A percentile compares a stretch with the other conserved stretches of the same genome.
These are phyloP conservation scores for Pangasius mekongensis DNA, from an alignment of 2,797 vertebrate genomes.

Conservation along the genomic window DNA sequence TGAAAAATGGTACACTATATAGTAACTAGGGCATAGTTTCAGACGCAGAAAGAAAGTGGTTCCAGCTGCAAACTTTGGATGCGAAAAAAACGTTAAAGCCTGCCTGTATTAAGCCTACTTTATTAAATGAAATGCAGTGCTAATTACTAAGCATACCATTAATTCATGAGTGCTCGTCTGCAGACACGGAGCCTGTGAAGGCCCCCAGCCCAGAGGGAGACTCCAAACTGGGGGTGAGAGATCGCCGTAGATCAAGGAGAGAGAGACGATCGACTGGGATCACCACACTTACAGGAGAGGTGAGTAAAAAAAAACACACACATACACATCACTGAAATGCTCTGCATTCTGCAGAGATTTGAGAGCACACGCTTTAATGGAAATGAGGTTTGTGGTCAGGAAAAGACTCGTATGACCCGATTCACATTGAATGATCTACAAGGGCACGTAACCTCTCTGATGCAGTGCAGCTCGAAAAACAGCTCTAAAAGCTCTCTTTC, in stretches of 20 bases:
- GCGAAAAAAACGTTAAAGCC: not conserved
- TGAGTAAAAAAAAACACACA: conserved; percentile 46
- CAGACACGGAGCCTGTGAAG: conserved; percentile 72
- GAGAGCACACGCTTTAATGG: not conserved
- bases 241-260: conserved; percentile 69
- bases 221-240: conserved; percentile 65
- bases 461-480: not conserved
- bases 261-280: conserved; percentile 80
- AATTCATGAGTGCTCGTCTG: conserved; percentile 11
- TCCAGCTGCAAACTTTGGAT: not conserved
- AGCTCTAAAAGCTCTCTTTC: not conserved
- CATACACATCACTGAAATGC: not conserved
- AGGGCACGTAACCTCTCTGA: too few species aligned
- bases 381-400: conserved; percentile 12
- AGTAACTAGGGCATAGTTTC: not conserved
- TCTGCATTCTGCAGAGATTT: conserved; percentile 1
- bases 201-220: conserved; percentile 65
- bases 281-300: conserved; percentile 66
- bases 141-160: not conserved
- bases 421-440: not conserved
- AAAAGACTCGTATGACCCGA: not conserved
- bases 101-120: not conserved
- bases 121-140: not conserved
- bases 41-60: not conserved
- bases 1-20: not conserved